Evolutionary conservation across 2,797 vertebrate genomes (phyloP).

Genomic region (Sebastolobus alascanus): DNA sequence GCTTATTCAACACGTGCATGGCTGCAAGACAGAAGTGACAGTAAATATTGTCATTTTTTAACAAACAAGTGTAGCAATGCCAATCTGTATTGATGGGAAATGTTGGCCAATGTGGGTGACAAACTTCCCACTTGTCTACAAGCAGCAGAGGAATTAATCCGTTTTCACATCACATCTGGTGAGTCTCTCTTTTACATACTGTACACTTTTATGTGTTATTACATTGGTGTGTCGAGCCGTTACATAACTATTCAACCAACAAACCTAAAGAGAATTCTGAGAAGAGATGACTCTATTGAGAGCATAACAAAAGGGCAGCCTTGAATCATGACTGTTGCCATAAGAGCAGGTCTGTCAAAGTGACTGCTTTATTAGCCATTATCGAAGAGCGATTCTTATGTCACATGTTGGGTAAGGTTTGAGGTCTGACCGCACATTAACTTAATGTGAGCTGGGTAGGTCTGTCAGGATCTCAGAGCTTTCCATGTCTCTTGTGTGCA

Average conservation of each 20-base stretch:
- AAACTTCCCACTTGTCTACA: constrained; percentile 24
- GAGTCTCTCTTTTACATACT: constrained; percentile 17
- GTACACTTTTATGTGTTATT: constrained; percentile 6
- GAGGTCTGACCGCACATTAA: constrained; percentile 28
- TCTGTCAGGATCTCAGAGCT: not conserved
- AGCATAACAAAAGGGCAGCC: constrained; percentile 47
- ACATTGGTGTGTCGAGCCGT: constrained; percentile 6
- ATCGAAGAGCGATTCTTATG: constrained; percentile 58
- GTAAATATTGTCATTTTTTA: constrained; percentile 25
- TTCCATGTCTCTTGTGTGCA: not conserved
- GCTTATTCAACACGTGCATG: not conserved
- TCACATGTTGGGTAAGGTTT: constrained; percentile 47
- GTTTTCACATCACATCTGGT: constrained; percentile 21
- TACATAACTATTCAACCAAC: constrained; percentile 7
- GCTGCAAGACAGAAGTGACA: constrained; percentile 1
- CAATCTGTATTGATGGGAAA: not conserved
- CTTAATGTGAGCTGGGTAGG: not conserved
- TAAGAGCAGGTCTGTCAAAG: constrained; percentile 62
- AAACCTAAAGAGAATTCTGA: constrained; percentile 23
- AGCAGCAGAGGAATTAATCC: not conserved
- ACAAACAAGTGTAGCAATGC: constrained; percentile 8
- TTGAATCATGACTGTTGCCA: constrained; percentile 64
- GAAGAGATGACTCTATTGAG: constrained; percentile 58
- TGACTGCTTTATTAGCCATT: constrained; percentile 62
- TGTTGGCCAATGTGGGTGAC: not conserved